Percentiles rank a stretch among this genome's conserved stretches.
Evolutionary conservation across 2,888 invertebrate species (phyloP).

Genomic region (Ischnus inquisitorius): DNA sequence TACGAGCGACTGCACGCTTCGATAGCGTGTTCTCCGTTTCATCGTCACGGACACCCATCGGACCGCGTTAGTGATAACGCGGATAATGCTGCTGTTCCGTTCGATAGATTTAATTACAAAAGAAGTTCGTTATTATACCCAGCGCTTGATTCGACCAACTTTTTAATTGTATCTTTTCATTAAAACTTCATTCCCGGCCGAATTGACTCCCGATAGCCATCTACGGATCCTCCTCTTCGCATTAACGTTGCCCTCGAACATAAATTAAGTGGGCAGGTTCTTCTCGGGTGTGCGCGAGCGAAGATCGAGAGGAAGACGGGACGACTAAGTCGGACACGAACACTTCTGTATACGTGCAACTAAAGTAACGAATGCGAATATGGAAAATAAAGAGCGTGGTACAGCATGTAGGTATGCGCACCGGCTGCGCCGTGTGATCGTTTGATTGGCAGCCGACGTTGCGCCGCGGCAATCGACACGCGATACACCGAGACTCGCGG

Average conservation of each 20-base stretch:
- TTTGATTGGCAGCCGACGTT: conserved; percentile 62
- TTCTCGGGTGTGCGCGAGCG: conserved; percentile 23
- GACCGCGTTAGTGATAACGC: conserved; percentile 42
- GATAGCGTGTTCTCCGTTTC: conserved; percentile 22
- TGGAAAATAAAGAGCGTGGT: conserved; percentile 22
- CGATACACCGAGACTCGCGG: conserved; percentile 22
- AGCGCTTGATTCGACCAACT: conserved; percentile 7
- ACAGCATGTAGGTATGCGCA: conserved; percentile 41
- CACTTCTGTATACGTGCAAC: not conserved
- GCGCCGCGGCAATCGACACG: conserved; percentile 4
- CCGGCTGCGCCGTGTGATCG: conserved; percentile 44
- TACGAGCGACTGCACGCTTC: conserved; percentile 27
- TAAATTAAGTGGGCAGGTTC: conserved; percentile 47
- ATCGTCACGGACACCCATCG: conserved; percentile 27
- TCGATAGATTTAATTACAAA: conserved; percentile 34
- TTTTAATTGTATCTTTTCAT: conserved; percentile 9
- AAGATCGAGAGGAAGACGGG: conserved; percentile 15
- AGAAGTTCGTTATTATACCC: conserved; percentile 7
- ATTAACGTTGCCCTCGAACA: conserved; percentile 33
- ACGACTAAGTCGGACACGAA: not conserved
- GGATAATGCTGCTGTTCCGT: conserved; percentile 38
- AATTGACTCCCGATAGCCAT: conserved; percentile 10
- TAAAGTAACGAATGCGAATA: conserved; percentile 28
- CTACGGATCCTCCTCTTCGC: not conserved
- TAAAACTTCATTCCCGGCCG: conserved; percentile 30